These are phyloP conservation scores for Theodoxus fluviatilis DNA, from an alignment of 2,888 invertebrate genomes.

Conservation along the genomic window DNA sequence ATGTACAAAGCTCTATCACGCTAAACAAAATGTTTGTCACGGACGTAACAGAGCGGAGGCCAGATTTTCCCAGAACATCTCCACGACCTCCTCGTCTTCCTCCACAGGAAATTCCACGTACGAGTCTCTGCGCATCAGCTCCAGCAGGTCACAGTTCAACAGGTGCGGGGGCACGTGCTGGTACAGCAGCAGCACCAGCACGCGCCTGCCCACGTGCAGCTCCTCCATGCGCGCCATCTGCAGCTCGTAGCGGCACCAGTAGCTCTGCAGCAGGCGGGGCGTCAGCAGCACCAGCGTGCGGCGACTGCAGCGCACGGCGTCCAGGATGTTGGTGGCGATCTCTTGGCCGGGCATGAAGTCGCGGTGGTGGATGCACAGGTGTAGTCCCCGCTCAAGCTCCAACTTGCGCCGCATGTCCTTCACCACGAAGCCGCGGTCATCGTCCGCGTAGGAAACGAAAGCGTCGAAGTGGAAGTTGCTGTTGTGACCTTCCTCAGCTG, in stretches of 20 bases:
- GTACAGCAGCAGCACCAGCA: constrained; percentile 27
- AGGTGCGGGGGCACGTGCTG: constrained; percentile 24
- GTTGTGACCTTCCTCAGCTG: background rate
- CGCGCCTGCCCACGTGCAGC: constrained; percentile 20
- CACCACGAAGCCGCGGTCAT: constrained; percentile 25
- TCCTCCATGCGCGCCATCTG: constrained; percentile 32
- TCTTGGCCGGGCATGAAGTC: constrained; percentile 27
- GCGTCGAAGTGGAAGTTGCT: constrained; percentile 27
- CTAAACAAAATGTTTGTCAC: no score
- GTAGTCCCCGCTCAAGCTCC: constrained; percentile 3
- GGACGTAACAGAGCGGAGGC: constrained; percentile 29
- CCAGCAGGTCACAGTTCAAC: constrained; percentile 23
- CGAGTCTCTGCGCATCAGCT: constrained; percentile 26
- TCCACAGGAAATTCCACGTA: constrained; percentile 32
- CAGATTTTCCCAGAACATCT: constrained; percentile 29
- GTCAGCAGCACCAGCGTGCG: constrained; percentile 30
- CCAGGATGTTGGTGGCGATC: constrained; percentile 29
- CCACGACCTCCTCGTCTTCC: background rate
- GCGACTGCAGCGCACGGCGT: constrained; percentile 25
- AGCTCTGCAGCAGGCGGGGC: constrained; percentile 8
- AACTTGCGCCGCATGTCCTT: constrained; percentile 6
- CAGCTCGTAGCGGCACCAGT: constrained; percentile 30
- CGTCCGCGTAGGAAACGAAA: constrained; percentile 27
- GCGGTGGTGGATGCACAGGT: constrained; percentile 22
- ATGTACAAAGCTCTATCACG: no score